Evolutionary conservation across 2,113 vertebrate genomes (phyloP).

Genomic region (Channa maculata): DNA sequence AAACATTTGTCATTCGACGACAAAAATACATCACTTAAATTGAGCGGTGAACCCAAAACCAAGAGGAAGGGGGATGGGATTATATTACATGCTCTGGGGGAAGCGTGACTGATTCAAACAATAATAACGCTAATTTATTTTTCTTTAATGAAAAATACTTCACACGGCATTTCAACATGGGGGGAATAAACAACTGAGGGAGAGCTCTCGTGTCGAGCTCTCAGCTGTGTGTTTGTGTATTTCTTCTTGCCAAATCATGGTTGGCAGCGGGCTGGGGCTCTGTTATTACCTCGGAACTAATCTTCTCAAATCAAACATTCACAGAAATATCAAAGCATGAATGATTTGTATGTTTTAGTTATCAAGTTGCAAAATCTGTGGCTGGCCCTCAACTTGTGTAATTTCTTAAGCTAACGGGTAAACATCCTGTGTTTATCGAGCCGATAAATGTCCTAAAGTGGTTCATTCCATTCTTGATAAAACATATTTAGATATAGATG

Average conservation of each 20-base stretch:
- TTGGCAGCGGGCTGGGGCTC: constrained; percentile 52
- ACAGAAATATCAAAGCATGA: constrained; percentile 41
- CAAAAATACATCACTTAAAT: constrained; percentile 76
- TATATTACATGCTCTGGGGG: constrained; percentile 59
- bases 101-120: constrained; percentile 75
- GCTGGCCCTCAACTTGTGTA: constrained; percentile 52
- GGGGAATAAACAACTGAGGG: constrained; percentile 70
- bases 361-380: constrained; percentile 71
- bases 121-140: constrained; percentile 79
- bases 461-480: constrained; percentile 64
- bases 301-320: constrained; percentile 70
- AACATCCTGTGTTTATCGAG: constrained; percentile 72
- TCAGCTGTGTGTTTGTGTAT: constrained; percentile 67
- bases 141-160: constrained; percentile 82
- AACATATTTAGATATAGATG: constrained; percentile 45
- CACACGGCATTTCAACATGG: constrained; percentile 67
- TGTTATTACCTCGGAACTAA: constrained; percentile 67
- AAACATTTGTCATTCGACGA: constrained; percentile 79
- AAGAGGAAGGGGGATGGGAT: constrained; percentile 60
- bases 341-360: constrained; percentile 66
- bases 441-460: constrained; percentile 47
- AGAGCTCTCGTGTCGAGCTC: constrained; percentile 41
- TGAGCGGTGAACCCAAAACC: constrained; percentile 68
- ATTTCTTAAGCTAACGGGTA: constrained; percentile 62
- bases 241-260: constrained; percentile 62